Conservation (phyloP, 2,888 invertebrate species). For the Aphrophora alni region DNA sequence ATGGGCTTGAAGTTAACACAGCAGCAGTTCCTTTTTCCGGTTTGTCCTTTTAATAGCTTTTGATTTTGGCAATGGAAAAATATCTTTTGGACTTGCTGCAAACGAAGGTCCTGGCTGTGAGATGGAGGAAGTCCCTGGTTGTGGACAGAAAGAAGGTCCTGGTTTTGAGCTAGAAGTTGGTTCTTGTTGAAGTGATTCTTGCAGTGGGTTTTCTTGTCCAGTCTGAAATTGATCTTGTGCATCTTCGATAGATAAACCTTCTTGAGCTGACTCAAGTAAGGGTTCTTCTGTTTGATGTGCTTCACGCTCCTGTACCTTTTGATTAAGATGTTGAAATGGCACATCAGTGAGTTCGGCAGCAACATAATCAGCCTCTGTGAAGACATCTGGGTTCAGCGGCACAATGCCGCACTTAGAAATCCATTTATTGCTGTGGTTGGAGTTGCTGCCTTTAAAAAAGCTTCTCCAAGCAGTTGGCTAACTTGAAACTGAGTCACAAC, state of each 20-base stretch:
- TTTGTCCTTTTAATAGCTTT: conserved; percentile 12
- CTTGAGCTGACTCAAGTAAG: conserved; percentile 10
- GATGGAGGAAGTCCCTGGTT: conserved; percentile 12
- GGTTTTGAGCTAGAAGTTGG: conserved; percentile 9
- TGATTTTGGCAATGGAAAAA: conserved; percentile 11
- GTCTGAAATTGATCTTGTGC: conserved; percentile 20
- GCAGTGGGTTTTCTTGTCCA: too few species aligned
- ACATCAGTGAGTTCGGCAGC: too few species aligned
- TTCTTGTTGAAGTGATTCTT: conserved; percentile 10
- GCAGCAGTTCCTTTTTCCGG: too few species aligned
- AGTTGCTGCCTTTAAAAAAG: too few species aligned
- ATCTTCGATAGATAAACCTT: conserved; percentile 12
- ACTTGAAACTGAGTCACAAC: not conserved
- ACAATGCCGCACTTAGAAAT: too few species aligned
- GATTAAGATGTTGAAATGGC: not conserved
- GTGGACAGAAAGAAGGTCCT: not conserved
- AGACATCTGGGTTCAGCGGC: too few species aligned
- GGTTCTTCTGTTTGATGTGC: conserved; percentile 20
- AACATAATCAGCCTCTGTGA: too few species aligned
- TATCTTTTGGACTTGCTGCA: conserved; percentile 12
- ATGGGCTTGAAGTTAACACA: too few species aligned
- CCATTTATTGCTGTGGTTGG: too few species aligned
- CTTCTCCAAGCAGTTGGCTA: not conserved
- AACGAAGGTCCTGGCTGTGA: conserved; percentile 13
- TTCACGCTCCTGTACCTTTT: conserved; percentile 17